Evolutionary conservation across 2,113 vertebrate genomes (phyloP).

Genomic region (Lathamus discolor): DNA sequence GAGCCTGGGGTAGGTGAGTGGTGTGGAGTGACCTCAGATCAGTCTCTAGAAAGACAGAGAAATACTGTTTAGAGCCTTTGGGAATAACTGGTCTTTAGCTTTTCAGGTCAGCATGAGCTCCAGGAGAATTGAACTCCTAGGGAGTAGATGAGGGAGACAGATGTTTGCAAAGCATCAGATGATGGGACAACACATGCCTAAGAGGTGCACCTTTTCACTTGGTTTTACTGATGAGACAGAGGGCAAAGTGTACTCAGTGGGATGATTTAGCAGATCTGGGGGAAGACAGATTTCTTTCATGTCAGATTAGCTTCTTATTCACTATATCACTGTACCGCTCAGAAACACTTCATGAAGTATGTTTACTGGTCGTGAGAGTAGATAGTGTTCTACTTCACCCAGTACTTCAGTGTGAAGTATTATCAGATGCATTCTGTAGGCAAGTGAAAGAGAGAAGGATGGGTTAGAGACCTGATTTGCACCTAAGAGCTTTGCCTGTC

Average conservation of each 20-base stretch:
- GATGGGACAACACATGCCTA: neutral
- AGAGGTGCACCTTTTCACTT: neutral
- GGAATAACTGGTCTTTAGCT: accelerated
- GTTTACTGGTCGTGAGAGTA: neutral
- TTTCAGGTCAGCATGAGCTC: neutral
- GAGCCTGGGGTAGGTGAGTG: neutral
- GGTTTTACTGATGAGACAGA: neutral
- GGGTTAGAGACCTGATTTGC: neutral
- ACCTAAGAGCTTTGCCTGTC: neutral
- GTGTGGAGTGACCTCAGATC: neutral
- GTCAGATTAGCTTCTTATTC: neutral
- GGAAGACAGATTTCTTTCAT: neutral
- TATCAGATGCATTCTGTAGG: neutral
- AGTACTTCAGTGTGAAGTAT: neutral
- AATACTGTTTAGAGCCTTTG: neutral
- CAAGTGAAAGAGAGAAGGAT: neutral
- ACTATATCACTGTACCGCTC: neutral
- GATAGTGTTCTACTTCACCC: neutral
- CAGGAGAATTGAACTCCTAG: neutral
- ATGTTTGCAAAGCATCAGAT: neutral
- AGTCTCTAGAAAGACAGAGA: neutral
- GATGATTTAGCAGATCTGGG: neutral
- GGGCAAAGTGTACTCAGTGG: neutral
- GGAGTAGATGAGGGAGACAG: neutral
- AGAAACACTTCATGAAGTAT: neutral